Evolutionary conservation across 2,888 invertebrate species (phyloP).

Genomic region (Amphiduros pacificus): DNA sequence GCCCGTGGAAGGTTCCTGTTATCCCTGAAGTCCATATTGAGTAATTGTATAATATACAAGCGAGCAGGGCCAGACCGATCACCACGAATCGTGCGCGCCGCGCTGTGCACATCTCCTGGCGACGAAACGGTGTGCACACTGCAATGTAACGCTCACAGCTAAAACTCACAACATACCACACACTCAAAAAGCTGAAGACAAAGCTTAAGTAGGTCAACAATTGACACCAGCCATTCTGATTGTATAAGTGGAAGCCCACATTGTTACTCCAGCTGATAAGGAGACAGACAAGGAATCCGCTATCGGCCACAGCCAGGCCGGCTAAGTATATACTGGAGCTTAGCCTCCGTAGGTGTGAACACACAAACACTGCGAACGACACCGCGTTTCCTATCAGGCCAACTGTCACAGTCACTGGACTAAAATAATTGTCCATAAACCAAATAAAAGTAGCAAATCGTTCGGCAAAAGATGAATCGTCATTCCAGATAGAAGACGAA

Average conservation of each 20-base stretch:
- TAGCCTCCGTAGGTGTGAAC: slow-evolving; percentile 72
- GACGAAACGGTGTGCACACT: slow-evolving; percentile 21
- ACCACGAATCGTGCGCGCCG: slow-evolving; percentile 48
- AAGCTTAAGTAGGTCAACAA: slow-evolving; percentile 17
- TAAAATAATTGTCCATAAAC: slow-evolving; percentile 66
- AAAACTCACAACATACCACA: slow-evolving; percentile 27
- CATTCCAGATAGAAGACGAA: no score
- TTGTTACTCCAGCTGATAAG: slow-evolving; percentile 15
- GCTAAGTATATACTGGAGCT: slow-evolving; percentile 64
- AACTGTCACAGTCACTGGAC: slow-evolving; percentile 71
- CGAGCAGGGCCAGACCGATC: slow-evolving; percentile 35
- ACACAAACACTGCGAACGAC: slow-evolving; percentile 74
- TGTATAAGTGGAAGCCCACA: slow-evolving; percentile 9
- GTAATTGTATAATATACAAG: slow-evolving; percentile 42
- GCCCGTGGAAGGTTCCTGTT: no score
- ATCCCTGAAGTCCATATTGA: slow-evolving; percentile 33
- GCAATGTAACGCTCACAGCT: slow-evolving; percentile 26
- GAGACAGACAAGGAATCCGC: slow-evolving; percentile 18
- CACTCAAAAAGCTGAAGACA: slow-evolving; percentile 22
- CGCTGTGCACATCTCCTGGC: slow-evolving; percentile 37
- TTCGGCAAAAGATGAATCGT: no score
- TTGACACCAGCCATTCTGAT: slow-evolving; percentile 19
- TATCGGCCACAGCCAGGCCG: slow-evolving; percentile 25
- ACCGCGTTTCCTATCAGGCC: slow-evolving; percentile 77
- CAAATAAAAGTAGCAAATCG: no score